phyloP scores from a whole-genome alignment of 2,113 vertebrate genomes.

The Ceyx margarethae region DNA sequence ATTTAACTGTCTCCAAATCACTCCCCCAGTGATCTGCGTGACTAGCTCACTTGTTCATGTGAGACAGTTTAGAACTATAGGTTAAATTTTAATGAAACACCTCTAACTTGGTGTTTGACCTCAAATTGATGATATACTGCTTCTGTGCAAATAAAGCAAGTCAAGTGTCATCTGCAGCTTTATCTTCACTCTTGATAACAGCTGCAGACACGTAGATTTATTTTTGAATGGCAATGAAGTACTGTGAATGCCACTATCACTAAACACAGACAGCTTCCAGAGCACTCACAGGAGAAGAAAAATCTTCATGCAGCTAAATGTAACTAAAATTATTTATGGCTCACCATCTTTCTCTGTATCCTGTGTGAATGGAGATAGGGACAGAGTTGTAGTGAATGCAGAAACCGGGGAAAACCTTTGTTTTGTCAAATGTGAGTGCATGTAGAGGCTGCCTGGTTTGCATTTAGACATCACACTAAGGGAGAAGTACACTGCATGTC shows the following conservation, averaged over 20 bases:
- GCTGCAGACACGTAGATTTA: background rate
- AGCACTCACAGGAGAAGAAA: background rate
- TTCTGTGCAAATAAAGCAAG: background rate
- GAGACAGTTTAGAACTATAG: background rate
- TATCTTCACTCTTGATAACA: background rate
- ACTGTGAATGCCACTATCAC: background rate
- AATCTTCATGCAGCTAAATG: background rate
- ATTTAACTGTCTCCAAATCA: background rate
- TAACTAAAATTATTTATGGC: background rate
- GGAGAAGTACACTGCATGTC: background rate
- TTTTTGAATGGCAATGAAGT: background rate
- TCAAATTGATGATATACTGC: background rate
- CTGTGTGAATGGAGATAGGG: background rate
- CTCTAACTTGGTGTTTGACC: background rate
- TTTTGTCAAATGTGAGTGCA: background rate
- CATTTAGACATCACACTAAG: background rate
- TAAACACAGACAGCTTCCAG: background rate
- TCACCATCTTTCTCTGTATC: background rate
- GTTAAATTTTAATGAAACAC: conserved; percentile 62
- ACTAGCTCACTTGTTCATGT: background rate
- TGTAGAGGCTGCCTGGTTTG: background rate
- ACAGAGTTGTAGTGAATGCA: background rate
- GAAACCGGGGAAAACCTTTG: background rate
- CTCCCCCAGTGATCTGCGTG: background rate
- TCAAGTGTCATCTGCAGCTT: background rate